Evolutionary conservation across 2,113 vertebrate species (phyloP).

Genomic region (Aphyosemion australe): DNA sequence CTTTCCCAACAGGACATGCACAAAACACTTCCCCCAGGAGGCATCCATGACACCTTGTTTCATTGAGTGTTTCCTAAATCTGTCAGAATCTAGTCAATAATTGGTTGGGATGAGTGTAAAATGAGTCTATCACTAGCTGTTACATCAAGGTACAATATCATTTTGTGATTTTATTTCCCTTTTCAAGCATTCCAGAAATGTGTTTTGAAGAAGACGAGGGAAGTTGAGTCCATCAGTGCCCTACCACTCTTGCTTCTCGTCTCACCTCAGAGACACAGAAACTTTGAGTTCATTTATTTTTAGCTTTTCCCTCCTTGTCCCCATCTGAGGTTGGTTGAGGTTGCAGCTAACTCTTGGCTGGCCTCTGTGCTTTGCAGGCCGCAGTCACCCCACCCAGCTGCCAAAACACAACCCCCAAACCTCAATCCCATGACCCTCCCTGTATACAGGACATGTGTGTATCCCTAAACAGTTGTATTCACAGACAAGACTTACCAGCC

Average conservation of each 20-base stretch:
- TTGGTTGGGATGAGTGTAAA: too few species aligned
- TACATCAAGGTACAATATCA: too few species aligned
- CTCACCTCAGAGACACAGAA: background rate
- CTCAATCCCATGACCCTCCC: conserved; percentile 55
- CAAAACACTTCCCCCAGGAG: too few species aligned
- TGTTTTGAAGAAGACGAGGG: background rate
- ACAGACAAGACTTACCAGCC: conserved; percentile 12
- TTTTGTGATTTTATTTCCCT: too few species aligned
- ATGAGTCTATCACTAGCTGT: too few species aligned
- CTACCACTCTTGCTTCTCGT: background rate
- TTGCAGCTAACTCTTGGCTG: conserved; percentile 59
- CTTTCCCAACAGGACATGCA: too few species aligned
- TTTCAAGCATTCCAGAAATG: background rate
- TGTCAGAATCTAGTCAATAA: too few species aligned
- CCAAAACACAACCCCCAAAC: conserved; percentile 54
- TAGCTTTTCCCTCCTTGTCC: conserved; percentile 18
- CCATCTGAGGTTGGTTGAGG: conserved; percentile 18
- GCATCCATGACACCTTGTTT: too few species aligned
- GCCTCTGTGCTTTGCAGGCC: conserved; percentile 30
- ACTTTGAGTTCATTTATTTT: conserved; percentile 35
- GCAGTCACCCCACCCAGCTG: conserved; percentile 35
- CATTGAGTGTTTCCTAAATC: too few species aligned
- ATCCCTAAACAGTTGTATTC: conserved; percentile 57
- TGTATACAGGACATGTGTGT: conserved; percentile 44
- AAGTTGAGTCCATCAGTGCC: too few species aligned